phyloP scores from a whole-genome alignment of 2,888 invertebrate genomes.

The Cryptus armator region DNA sequence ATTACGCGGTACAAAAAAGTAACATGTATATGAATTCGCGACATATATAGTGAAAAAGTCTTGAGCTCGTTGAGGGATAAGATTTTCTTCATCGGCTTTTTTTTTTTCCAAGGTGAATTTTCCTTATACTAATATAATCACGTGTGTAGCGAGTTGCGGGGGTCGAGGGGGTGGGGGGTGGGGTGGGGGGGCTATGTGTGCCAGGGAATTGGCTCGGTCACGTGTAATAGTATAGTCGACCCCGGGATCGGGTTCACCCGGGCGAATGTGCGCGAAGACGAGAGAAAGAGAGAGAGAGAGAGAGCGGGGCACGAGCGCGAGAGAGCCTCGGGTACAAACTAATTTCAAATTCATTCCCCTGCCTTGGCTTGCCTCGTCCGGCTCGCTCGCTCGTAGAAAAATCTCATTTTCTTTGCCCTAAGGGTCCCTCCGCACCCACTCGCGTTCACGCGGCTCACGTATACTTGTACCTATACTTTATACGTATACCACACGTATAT shows the following conservation, averaged over 20 bases:
- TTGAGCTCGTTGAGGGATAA: not conserved
- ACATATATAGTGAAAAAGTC: not conserved
- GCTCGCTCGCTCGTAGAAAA: constrained; percentile 78
- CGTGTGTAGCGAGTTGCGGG: constrained; percentile 36
- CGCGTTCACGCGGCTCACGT: constrained; percentile 64
- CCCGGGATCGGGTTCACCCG: constrained; percentile 61
- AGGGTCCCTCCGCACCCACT: constrained; percentile 78
- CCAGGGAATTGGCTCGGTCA: constrained; percentile 67
- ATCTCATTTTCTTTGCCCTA: constrained; percentile 84
- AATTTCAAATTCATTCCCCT: constrained; percentile 83
- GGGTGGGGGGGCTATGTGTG: constrained; percentile 29
- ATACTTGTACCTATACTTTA: constrained; percentile 25
- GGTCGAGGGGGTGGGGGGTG: not conserved
- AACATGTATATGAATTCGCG: not conserved
- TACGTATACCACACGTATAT: constrained; percentile 12
- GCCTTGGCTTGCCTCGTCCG: constrained; percentile 69
- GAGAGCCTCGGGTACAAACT: constrained; percentile 80
- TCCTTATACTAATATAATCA: constrained; percentile 48
- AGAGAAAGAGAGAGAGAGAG: constrained; percentile 33
- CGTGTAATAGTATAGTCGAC: constrained; percentile 67
- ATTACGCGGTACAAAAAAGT: not conserved
- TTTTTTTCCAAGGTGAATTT: constrained; percentile 37
- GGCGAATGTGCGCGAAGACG: constrained; percentile 12
- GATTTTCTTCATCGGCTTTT: constrained; percentile 16
- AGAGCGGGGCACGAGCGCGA: constrained; percentile 61